Base-by-base conservation (phyloP, 2,113 vertebrate genomes). In the Ranitomeya variabilis region DNA sequence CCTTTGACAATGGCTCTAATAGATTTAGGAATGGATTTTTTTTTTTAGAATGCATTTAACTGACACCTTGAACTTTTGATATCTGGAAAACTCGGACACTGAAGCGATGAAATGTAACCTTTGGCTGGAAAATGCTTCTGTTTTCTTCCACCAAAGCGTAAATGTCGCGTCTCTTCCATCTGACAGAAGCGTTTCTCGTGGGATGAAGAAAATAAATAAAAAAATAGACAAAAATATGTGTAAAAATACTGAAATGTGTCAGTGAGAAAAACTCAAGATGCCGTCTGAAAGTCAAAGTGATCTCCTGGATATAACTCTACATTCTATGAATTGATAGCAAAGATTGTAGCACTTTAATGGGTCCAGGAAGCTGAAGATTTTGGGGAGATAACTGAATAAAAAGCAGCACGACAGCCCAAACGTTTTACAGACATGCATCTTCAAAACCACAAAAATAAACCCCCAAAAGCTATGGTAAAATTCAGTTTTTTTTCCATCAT, bases 51-150 rank as follows among this genome's bases (percentile, higher is more conserved):
- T 4, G 0, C 18, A 15, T 60, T 31, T 16, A 31, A 31, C 16
- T 80, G n/a, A 59, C 57, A 31, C 79, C 26, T 8, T 82, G 59
- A 82, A 82, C 80, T 62, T 82, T 45, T 82, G 80, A 78, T 62
- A 82, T 37, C 55, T 82, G 57, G 19, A 60, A 21, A 45, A 2
- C 26, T 82, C 10, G 16, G 80, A 81, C 59, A 64, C 31, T 13
- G 80, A 82, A 21, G 80, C 45, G 23, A 37, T 82, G 31, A 59
- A 45, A 31, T 13, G 59, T 82, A 64, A 82, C 80, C 80, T 82
- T 82, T 82, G 80, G 57, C 57, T 19, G 76, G 31, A 64, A 64
- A 45, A 82, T 62, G 31, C 19, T 62, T 62, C 13, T 81, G 31
- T 81, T 62, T 37, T 60, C 31, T 12, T 82, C 31, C 31, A 37